Conservation (phyloP, 2,113 vertebrate species). For the Monarcha castaneiventris region DNA sequence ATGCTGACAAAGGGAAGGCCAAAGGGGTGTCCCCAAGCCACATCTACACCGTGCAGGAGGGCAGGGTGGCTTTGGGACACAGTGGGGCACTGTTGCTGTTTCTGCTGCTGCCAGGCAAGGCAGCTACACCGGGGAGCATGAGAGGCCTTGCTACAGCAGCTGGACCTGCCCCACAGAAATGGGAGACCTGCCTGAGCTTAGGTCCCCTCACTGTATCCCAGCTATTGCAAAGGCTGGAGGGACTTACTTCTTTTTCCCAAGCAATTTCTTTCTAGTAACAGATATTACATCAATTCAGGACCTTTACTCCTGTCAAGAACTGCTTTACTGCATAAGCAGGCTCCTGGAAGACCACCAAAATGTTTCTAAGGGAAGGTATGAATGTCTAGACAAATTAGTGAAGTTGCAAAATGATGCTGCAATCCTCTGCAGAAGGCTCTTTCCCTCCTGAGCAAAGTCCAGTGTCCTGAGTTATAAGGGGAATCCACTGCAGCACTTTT, state of each 20-base stretch:
- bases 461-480: background rate
- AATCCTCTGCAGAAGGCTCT: background rate
- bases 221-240: background rate
- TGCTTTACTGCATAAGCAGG: background rate
- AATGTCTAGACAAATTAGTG: background rate
- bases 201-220: background rate
- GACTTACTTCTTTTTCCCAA: background rate
- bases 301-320: background rate
- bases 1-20: background rate
- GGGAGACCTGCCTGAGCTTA: background rate
- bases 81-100: accelerated
- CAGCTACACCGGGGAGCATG: accelerated
- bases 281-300: background rate
- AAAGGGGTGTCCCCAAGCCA: accelerated
- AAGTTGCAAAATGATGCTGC: background rate
- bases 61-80: accelerated
- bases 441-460: background rate
- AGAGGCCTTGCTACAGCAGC: background rate
- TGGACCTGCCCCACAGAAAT: background rate
- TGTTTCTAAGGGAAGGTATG: background rate
- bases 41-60: accelerated
- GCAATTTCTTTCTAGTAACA: background rate
- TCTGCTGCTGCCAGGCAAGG: background rate
- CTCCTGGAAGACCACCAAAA: background rate
- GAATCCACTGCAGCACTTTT: background rate